A percentile compares a stretch with the other conserved stretches of the same genome.
These are phyloP conservation scores for Silvanus unidentatus DNA, from an alignment of 2,888 invertebrate genomes.

Conservation along the genomic window DNA sequence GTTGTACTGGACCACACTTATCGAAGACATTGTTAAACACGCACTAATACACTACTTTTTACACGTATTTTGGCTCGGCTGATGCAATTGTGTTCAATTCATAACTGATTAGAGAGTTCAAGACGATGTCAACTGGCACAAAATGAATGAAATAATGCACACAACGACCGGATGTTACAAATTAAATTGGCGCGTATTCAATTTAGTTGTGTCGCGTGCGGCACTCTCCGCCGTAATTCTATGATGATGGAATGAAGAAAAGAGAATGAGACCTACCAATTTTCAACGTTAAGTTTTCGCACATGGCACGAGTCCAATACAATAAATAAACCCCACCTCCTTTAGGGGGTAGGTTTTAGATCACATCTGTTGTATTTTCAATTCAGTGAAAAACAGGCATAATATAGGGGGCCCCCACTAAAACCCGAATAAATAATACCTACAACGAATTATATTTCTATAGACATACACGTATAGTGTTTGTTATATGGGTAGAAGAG, in stretches of 20 bases:
- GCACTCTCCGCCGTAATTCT: conserved; percentile 29
- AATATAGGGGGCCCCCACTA: conserved; percentile 29
- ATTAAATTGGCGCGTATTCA: conserved; percentile 32
- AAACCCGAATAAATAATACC: background rate
- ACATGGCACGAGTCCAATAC: conserved; percentile 46
- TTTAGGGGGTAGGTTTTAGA: conserved; percentile 43
- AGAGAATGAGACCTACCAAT: conserved; percentile 23
- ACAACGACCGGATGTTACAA: conserved; percentile 29
- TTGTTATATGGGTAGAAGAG: no score
- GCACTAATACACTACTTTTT: conserved; percentile 10
- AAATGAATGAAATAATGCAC: conserved; percentile 3
- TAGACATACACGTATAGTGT: background rate
- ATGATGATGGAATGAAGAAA: conserved; percentile 1
- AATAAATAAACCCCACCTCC: conserved; percentile 45
- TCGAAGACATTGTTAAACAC: conserved; percentile 40
- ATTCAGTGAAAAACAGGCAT: conserved; percentile 20
- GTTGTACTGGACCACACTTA: conserved; percentile 56
- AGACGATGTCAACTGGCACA: no score
- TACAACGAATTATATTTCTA: conserved; percentile 2
- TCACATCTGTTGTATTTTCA: conserved; percentile 39
- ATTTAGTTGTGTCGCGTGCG: conserved; percentile 38
- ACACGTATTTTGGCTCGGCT: conserved; percentile 6
- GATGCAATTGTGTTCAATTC: background rate
- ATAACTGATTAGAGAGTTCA: background rate
- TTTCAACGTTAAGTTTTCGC: conserved; percentile 30